Conservation (phyloP, 2,113 vertebrate species). For the Pelusios castaneus region DNA sequence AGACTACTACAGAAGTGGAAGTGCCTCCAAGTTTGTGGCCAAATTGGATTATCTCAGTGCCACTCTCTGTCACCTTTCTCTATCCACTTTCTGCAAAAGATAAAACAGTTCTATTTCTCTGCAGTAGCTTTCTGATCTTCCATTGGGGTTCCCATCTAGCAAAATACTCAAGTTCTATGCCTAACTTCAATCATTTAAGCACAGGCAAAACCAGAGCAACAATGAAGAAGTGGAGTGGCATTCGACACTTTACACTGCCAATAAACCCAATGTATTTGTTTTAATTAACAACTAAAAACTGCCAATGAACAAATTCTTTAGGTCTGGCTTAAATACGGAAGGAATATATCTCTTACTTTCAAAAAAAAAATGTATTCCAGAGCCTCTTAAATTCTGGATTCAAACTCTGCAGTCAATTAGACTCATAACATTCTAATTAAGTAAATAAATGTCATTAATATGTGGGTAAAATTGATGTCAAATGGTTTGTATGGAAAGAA, state of each 20-base stretch:
- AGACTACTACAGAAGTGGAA: background rate
- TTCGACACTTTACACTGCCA: background rate
- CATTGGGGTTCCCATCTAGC: background rate
- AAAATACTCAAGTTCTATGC: background rate
- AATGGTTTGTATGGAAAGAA: background rate
- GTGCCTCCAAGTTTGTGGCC: background rate
- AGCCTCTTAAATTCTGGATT: background rate
- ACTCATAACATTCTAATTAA: background rate
- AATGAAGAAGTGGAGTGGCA: background rate
- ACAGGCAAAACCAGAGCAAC: fast-evolving
- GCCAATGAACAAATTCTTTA: background rate
- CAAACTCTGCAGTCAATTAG: background rate
- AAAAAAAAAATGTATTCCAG: background rate
- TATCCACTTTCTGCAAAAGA: background rate
- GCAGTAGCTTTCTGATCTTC: background rate
- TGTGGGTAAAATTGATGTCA: background rate
- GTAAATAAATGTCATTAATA: background rate
- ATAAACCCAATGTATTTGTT: background rate
- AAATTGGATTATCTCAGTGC: background rate
- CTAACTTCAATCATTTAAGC: background rate
- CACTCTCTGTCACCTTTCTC: background rate
- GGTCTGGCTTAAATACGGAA: background rate
- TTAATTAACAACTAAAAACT: background rate
- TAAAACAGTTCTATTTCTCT: background rate
- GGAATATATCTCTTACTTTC: background rate